Evolutionary conservation across 2,113 vertebrate genomes (phyloP), one percentile per base, ranked within the genome.

Genomic region (Copsychus sechellarum): DNA sequence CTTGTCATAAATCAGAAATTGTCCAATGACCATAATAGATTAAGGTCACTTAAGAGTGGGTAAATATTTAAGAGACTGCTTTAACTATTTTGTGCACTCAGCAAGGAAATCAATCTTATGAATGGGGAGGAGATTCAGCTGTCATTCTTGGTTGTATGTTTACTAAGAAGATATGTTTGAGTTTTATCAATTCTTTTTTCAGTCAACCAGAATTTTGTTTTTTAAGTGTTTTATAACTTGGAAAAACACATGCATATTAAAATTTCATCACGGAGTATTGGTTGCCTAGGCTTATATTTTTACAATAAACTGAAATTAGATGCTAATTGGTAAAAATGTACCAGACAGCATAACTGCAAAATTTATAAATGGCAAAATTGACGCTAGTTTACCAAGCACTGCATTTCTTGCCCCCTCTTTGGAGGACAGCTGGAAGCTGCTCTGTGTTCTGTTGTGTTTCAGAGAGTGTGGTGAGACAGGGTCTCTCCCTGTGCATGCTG

Each of bases 401-500:
- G 50, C 38, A 6, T 29, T 70, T 71, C 42, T 43, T 34, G 18
- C 18, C 42, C 23, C 5, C 31, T 29, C 50, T 28, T 50, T 6
- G 24, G 43, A 45, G 33, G 25, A 50, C 16, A 6, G 17, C 58
- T 74, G 34, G 19, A 17, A 19, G 23, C 17, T 50, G 17, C 47
- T 51, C 7, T 4, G 54, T 28, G 3, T 3, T 69, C 29, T 21
- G 33, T 5, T 47, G 9, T 6, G 29, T 28, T 31, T 12, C 33
- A 58, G 69, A 26, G 50, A 25, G 33, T 0, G 4, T 3, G 33
- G 20, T 0, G 4, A 62, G 60, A 22, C 4, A n/a, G 43, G 33
- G 2, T 31, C 13, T 22, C 9, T 31, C 34, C 24, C 25, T 8
- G 28, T 2, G 8, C 11, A 2, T 0, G 0, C 4, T 33, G 48